These are phyloP conservation scores for Caiman crocodilus DNA, from an alignment of 2,797 vertebrate species.

Conservation along the genomic window DNA sequence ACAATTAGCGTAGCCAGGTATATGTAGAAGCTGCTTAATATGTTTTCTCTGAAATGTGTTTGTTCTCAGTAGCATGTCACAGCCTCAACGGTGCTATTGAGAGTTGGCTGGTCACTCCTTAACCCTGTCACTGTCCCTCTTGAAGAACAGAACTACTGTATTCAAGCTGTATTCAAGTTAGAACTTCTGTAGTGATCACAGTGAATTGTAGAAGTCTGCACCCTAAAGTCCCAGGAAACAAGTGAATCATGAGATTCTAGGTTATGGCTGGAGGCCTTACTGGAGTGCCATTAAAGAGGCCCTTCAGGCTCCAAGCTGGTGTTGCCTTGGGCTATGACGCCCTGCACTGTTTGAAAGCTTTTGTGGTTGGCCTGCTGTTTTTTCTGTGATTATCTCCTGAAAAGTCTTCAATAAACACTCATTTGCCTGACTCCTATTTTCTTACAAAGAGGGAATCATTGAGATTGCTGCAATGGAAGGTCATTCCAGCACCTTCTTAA, in stretches of 20 bases:
- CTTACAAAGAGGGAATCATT: not conserved
- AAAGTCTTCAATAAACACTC: not conserved
- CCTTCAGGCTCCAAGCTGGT: not conserved
- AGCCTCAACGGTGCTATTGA: not conserved
- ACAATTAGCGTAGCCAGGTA: not conserved
- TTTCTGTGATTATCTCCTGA: not conserved
- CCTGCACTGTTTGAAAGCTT: not conserved
- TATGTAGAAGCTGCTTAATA: not conserved
- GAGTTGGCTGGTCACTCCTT: not conserved
- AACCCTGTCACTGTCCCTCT: not conserved
- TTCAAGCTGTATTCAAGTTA: no score
- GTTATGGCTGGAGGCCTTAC: not conserved
- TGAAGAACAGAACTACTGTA: no score
- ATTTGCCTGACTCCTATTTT: rapidly evolving
- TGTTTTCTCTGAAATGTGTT: not conserved
- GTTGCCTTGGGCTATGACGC: not conserved
- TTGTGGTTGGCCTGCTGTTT: not conserved
- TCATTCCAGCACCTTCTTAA: not conserved
- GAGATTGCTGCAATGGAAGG: not conserved
- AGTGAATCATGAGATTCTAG: not conserved
- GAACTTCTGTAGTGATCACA: not conserved
- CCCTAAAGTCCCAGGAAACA: not conserved
- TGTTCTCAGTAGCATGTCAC: not conserved
- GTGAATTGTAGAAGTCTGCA: not conserved
- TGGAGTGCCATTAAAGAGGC: not conserved